Conservation (phyloP, 2,797 vertebrate species). For the Pangasius macronema region DNA sequence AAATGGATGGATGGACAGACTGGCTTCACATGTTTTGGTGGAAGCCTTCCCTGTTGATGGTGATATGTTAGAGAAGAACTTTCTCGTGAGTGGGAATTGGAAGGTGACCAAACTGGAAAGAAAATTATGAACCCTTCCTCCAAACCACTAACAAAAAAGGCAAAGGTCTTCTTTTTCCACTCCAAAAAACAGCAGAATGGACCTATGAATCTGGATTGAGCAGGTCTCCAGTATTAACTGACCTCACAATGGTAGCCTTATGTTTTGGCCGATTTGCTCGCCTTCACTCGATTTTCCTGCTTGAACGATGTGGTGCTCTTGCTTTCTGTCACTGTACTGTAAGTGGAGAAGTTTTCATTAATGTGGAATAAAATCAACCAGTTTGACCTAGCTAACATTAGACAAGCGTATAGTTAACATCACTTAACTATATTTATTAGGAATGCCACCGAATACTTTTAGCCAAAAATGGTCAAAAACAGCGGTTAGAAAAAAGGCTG, state of each 20-base stretch:
- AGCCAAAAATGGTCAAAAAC: not conserved
- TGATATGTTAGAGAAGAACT: not conserved
- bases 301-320: not conserved
- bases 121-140: not conserved
- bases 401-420: not conserved
- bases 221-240: not conserved
- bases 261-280: not conserved
- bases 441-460: not conserved
- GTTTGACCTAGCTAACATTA: not conserved
- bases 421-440: not conserved
- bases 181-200: not conserved
- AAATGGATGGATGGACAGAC: not conserved
- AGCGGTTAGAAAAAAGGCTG: not conserved
- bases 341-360: not conserved
- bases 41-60: not conserved
- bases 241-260: not conserved
- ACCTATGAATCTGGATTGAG: not conserved
- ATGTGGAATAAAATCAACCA: not conserved
- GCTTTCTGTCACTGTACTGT: not conserved
- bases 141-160: not conserved
- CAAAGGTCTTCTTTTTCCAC: not conserved
- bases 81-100: not conserved
- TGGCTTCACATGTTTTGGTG: not conserved
- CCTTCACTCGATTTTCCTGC: not conserved
- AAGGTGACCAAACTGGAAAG: not conserved